Evolutionary conservation across 2,113 vertebrate genomes (phyloP).

Genomic region (Epinephelus cyanopodus): DNA sequence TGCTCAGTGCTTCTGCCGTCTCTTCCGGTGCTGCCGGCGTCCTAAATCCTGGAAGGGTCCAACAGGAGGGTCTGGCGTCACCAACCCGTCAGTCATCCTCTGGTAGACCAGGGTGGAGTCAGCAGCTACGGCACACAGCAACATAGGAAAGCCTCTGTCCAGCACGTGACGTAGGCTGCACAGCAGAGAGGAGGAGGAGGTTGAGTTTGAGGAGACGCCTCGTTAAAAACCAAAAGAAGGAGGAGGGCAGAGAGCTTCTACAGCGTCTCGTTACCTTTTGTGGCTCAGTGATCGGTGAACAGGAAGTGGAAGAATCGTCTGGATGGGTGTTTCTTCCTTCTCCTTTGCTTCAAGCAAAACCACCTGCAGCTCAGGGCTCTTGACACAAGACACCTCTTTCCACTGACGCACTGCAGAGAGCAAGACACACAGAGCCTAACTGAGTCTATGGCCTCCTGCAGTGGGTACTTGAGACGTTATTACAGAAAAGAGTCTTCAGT

Average conservation of each 20-base stretch:
- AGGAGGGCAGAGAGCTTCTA: not conserved
- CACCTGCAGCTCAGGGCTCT: slow-evolving; percentile 87
- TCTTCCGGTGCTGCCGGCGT: slow-evolving; percentile 81
- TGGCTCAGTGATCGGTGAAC: slow-evolving; percentile 87
- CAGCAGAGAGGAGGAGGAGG: not conserved
- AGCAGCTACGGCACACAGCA: slow-evolving; percentile 91
- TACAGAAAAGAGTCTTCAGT: not conserved
- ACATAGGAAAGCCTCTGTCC: slow-evolving; percentile 73
- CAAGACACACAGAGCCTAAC: not conserved
- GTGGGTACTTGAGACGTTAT: not conserved
- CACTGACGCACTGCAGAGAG: slow-evolving; percentile 86
- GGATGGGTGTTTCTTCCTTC: slow-evolving; percentile 82
- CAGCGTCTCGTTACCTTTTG: slow-evolving; percentile 83
- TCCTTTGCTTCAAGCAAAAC: slow-evolving; percentile 89
- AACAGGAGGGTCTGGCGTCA: slow-evolving; percentile 91
- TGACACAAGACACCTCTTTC: slow-evolving; percentile 88
- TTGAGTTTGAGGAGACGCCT: not conserved
- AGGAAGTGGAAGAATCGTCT: slow-evolving; percentile 89
- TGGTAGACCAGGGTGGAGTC: slow-evolving; percentile 98
- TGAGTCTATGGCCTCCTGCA: not conserved
- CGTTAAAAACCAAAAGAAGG: not conserved
- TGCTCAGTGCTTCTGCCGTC: slow-evolving; percentile 71
- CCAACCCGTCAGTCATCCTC: slow-evolving; percentile 91
- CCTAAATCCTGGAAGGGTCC: slow-evolving; percentile 80
- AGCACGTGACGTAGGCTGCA: slow-evolving; percentile 80